phyloP scores from a whole-genome alignment of 1,140 invertebrate species.

The Helicoverpa armigera region DNA sequence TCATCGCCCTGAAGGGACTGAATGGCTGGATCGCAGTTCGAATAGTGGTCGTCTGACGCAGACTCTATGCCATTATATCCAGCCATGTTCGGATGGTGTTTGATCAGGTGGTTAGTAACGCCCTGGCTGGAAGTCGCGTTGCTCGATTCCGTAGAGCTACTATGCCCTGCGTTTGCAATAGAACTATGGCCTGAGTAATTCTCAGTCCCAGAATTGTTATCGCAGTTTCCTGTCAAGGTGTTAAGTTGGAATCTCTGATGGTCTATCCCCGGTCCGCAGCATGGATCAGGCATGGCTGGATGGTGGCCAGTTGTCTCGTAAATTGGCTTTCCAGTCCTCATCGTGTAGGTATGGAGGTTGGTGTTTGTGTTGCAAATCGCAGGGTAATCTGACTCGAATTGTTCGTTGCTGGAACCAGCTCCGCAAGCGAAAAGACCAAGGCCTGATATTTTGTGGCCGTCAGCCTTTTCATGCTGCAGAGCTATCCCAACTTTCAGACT shows the following conservation, averaged over 20 bases:
- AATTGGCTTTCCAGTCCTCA: slow-evolving; percentile 92
- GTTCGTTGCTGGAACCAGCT: slow-evolving; percentile 92
- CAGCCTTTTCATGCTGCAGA: slow-evolving; percentile 87
- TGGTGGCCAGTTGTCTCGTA: slow-evolving; percentile 89
- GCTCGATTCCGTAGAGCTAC: slow-evolving; percentile 85
- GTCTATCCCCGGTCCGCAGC: slow-evolving; percentile 77
- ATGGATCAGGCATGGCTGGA: slow-evolving; percentile 85
- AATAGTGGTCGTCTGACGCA: slow-evolving; percentile 85
- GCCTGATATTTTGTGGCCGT: slow-evolving; percentile 88
- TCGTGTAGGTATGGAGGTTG: slow-evolving; percentile 93
- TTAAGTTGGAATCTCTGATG: slow-evolving; percentile 82
- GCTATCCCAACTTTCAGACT: slow-evolving; percentile 88
- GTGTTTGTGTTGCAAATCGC: slow-evolving; percentile 95
- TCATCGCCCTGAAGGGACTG: slow-evolving; percentile 85
- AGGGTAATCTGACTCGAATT: slow-evolving; percentile 93
- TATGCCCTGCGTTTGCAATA: slow-evolving; percentile 85
- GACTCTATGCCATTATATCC: slow-evolving; percentile 84
- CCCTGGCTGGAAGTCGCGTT: slow-evolving; percentile 85
- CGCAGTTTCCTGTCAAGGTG: slow-evolving; percentile 81
- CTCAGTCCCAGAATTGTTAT: slow-evolving; percentile 87
- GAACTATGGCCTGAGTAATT: slow-evolving; percentile 86
- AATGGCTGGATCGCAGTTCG: slow-evolving; percentile 85
- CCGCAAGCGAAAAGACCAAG: slow-evolving; percentile 93
- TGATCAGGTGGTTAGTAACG: slow-evolving; percentile 85
- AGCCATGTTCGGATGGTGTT: slow-evolving; percentile 83